Conservation (phyloP, 2,888 invertebrate genomes). For the Cynaeus angustus region DNA sequence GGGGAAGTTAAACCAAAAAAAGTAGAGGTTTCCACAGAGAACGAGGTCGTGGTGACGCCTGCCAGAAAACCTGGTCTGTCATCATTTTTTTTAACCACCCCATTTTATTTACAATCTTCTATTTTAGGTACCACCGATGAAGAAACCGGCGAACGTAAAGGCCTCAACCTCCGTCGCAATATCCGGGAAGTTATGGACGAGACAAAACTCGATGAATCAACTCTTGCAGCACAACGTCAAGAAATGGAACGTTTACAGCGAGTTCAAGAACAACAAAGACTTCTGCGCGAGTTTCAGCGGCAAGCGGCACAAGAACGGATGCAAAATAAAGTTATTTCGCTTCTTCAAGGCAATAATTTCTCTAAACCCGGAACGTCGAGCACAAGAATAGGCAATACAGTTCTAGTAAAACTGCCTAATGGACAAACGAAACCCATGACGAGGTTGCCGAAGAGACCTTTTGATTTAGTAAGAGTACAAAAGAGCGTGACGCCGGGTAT, state of each 20-base stretch:
- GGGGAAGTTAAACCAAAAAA: slow-evolving; percentile 69
- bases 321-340: slow-evolving; percentile 81
- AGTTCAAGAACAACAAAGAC: slow-evolving; percentile 89
- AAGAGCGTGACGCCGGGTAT: slow-evolving; percentile 56
- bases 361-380: slow-evolving; percentile 65
- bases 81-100: neutral
- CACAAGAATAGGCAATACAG: slow-evolving; percentile 70
- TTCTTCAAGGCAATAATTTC: slow-evolving; percentile 79
- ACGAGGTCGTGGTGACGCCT: slow-evolving; percentile 86
- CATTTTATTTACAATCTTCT: slow-evolving; percentile 7
- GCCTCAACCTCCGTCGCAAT: slow-evolving; percentile 84
- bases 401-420: slow-evolving; percentile 70
- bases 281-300: slow-evolving; percentile 86
- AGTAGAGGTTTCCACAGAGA: slow-evolving; percentile 76
- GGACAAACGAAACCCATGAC: slow-evolving; percentile 71
- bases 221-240: slow-evolving; percentile 92
- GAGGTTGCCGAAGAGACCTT: slow-evolving; percentile 66
- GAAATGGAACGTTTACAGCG: slow-evolving; percentile 91
- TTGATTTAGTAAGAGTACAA: slow-evolving; percentile 69
- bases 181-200: slow-evolving; percentile 96
- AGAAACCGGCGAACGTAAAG: slow-evolving; percentile 62
- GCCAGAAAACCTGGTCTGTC: slow-evolving; percentile 65
- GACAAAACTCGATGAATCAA: slow-evolving; percentile 93
- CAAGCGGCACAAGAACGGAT: slow-evolving; percentile 85
- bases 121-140: slow-evolving; percentile 61